Evolutionary conservation across 2,888 invertebrate species (phyloP).

Genomic region (Catocala fraxini): DNA sequence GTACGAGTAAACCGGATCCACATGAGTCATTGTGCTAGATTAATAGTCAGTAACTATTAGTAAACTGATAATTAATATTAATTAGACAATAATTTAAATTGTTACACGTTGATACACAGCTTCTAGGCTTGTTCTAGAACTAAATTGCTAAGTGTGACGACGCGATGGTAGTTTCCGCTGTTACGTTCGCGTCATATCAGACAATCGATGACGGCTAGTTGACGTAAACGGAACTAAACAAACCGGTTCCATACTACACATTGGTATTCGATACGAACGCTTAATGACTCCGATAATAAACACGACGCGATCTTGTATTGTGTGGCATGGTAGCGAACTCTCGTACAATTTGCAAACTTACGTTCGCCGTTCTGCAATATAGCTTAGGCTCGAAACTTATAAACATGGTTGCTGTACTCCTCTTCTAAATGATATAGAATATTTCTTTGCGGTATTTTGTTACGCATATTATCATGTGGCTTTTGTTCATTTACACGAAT

Average conservation of each 20-base stretch:
- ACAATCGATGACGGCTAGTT: conserved; percentile 41
- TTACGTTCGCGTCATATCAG: conserved; percentile 25
- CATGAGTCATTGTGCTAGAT: too few species aligned
- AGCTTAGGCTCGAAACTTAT: too few species aligned
- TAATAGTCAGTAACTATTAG: background rate
- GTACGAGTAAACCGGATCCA: too few species aligned
- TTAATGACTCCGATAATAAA: conserved; percentile 39
- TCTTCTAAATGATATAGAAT: too few species aligned
- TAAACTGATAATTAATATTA: background rate
- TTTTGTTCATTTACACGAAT: too few species aligned
- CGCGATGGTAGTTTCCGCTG: conserved; percentile 39
- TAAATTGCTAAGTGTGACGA: background rate
- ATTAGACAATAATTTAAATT: too few species aligned
- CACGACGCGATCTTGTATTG: conserved; percentile 1
- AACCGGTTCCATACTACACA: conserved; percentile 48
- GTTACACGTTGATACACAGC: background rate
- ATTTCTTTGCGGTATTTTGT: too few species aligned
- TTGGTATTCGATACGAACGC: conserved; percentile 42
- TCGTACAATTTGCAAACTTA: background rate
- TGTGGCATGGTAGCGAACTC: background rate
- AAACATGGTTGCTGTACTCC: too few species aligned
- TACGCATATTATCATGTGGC: too few species aligned
- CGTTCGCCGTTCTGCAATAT: background rate
- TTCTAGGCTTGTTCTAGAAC: background rate
- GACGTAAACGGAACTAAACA: conserved; percentile 44